Conservation (phyloP, 92 coral and sea anemone genomes). For the Paramuricea clavata region DNA sequence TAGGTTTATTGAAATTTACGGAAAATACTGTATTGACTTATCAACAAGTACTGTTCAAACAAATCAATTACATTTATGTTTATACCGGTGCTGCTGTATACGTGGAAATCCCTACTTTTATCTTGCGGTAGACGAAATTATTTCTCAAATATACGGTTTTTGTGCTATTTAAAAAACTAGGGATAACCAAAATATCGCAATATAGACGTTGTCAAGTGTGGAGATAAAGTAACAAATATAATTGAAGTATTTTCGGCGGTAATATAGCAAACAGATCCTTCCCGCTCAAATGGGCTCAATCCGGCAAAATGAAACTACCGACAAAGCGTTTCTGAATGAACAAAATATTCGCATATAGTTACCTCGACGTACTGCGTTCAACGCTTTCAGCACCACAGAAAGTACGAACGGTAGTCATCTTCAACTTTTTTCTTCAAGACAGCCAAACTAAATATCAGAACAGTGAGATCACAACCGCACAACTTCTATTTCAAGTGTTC, state of each 20-base stretch:
- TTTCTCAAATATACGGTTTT: too few species aligned
- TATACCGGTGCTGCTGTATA: too few species aligned
- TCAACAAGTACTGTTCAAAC: too few species aligned
- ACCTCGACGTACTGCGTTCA: conserved; percentile 45
- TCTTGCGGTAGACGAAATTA: too few species aligned
- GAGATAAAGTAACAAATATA: neutral
- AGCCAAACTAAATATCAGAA: neutral
- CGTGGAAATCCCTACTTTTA: too few species aligned
- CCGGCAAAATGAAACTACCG: neutral
- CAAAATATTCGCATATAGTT: conserved; percentile 33
- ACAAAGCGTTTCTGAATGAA: conserved; percentile 7
- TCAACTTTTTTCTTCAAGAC: neutral
- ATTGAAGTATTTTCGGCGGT: neutral
- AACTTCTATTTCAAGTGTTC: conserved; percentile 13
- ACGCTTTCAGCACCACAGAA: conserved; percentile 46
- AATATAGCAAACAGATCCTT: neutral
- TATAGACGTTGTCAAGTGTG: neutral
- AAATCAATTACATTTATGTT: too few species aligned
- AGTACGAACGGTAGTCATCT: conserved; percentile 31
- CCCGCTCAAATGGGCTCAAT: conserved; percentile 15
- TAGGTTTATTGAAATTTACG: neutral
- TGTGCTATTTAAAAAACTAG: neutral
- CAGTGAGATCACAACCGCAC: neutral
- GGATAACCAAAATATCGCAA: neutral
- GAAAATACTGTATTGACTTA: neutral